Conservation (phyloP, 2,797 vertebrate species). For the Paramormyrops hopkinsi region DNA sequence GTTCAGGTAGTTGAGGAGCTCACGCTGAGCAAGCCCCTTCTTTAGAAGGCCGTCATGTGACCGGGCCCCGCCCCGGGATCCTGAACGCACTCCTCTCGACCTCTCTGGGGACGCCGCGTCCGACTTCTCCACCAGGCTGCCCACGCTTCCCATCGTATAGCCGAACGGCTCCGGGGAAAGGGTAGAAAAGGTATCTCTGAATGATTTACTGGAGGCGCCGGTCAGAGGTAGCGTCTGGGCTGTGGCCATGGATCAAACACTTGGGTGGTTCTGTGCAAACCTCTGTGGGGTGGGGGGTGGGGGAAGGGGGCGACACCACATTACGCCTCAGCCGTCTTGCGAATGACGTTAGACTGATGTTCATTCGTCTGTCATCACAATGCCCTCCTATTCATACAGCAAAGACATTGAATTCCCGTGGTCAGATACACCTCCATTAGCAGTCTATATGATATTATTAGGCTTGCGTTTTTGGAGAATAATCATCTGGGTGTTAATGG, state of each 20-base stretch:
- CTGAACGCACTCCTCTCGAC: conserved; percentile 63
- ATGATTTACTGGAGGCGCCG: conserved; percentile 67
- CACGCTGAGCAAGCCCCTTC: conserved; percentile 84
- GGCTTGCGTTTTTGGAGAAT: background rate
- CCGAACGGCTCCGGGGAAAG: conserved; percentile 51
- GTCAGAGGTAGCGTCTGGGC: conserved; percentile 77
- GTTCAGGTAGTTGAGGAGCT: conserved; percentile 89
- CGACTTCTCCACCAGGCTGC: conserved; percentile 89
- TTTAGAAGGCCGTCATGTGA: conserved; percentile 79
- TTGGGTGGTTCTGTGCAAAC: conserved; percentile 50
- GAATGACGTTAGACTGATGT: background rate
- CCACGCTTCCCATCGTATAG: conserved; percentile 90
- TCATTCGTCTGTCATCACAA: background rate
- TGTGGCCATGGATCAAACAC: conserved; percentile 88
- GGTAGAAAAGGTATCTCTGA: conserved; percentile 54
- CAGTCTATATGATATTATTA: background rate
- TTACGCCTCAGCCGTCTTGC: background rate
- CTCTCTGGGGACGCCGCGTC: conserved; percentile 67
- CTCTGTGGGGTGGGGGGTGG: conserved; percentile 56
- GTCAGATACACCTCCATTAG: background rate
- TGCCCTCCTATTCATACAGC: background rate
- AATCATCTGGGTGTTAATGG: background rate
- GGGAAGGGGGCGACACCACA: conserved; percentile 29
- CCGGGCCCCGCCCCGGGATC: conserved; percentile 72
- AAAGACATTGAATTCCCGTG: background rate